Conservation (phyloP, 2,888 invertebrate species). For the Cremastobaeus sp. region DNA sequence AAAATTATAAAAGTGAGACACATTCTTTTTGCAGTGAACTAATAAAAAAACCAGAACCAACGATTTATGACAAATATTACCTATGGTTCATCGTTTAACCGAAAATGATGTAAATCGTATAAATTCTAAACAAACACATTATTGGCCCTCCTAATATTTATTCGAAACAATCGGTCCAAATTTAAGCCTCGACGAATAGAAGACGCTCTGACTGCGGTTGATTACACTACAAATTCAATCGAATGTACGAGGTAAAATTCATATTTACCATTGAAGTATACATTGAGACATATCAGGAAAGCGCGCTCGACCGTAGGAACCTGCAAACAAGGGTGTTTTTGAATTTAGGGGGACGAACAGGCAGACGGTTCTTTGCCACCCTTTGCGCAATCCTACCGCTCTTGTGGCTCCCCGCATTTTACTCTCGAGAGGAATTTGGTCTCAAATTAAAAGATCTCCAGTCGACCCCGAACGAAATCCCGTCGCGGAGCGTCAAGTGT, state of each 20-base stretch:
- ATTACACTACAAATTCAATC: constrained; percentile 37
- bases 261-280: constrained; percentile 49
- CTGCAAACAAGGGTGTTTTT: constrained; percentile 70
- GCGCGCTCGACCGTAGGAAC: constrained; percentile 63
- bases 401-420: constrained; percentile 73
- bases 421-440: constrained; percentile 76
- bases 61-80: no score
- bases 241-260: constrained; percentile 35
- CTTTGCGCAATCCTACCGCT: constrained; percentile 71
- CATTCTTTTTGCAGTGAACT: no score
- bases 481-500: constrained; percentile 56
- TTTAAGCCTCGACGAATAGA: background rate
- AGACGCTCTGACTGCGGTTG: constrained; percentile 9
- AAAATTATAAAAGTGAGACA: no score
- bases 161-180: constrained; percentile 25
- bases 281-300: constrained; percentile 63
- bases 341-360: constrained; percentile 65
- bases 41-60: background rate
- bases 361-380: constrained; percentile 67
- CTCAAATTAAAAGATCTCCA: constrained; percentile 78
- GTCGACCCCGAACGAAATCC: constrained; percentile 70
- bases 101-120: constrained; percentile 19
- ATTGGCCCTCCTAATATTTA: constrained; percentile 27
- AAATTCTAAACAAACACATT: constrained; percentile 16
- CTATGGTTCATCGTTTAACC: background rate